These are phyloP conservation scores for Nesometra sesokonis DNA, from an alignment of 35 echinoderm and acorn worm species.

Conservation along the genomic window DNA sequence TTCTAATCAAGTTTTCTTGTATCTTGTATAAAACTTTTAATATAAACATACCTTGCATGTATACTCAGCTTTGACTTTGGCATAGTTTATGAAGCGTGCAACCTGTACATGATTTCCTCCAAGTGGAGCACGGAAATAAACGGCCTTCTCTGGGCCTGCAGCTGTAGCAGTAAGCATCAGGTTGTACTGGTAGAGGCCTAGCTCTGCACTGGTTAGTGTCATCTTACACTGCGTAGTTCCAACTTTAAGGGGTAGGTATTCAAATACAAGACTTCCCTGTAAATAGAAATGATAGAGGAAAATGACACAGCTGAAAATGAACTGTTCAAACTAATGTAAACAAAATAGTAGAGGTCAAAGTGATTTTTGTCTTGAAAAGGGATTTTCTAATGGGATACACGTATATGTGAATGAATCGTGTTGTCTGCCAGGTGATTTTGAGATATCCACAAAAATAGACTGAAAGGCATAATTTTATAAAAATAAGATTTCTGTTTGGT, in stretches of 20 bases:
- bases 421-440: too few species aligned
- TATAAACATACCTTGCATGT: constrained; percentile 64
- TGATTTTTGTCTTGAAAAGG: too few species aligned
- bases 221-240: constrained; percentile 62
- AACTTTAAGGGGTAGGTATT: constrained; percentile 67
- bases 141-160: constrained; percentile 93
- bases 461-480: too few species aligned
- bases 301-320: too few species aligned
- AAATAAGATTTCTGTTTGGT: too few species aligned
- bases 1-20: too few species aligned
- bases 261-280: constrained; percentile 80
- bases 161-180: constrained; percentile 69
- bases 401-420: background rate
- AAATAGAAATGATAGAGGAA: constrained; percentile 7
- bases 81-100: constrained; percentile 83
- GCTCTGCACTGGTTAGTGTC: constrained; percentile 76
- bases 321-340: too few species aligned
- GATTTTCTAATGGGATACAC: too few species aligned
- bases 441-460: too few species aligned
- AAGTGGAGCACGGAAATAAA: constrained; percentile 80
- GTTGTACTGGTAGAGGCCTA: constrained; percentile 86
- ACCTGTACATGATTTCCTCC: constrained; percentile 61
- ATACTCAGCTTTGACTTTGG: constrained; percentile 93
- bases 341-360: too few species aligned
- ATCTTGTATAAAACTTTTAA: too few species aligned